Evolutionary conservation across 2,113 vertebrate species (phyloP).

Genomic region (Ochotona princeps): DNA sequence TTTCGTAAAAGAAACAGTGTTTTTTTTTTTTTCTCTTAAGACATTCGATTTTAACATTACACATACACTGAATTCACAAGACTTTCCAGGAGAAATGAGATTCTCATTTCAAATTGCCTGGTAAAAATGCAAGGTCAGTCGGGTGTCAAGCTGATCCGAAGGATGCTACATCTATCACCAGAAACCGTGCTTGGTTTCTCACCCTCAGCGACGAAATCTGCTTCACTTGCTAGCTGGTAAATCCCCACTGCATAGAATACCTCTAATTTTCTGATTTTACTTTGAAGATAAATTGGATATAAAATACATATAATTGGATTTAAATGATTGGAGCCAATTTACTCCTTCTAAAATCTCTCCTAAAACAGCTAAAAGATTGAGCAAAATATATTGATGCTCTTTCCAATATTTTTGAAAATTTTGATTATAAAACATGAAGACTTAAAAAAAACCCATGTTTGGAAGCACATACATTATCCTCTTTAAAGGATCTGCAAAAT

Average conservation of each 20-base stretch:
- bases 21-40: conserved; percentile 27
- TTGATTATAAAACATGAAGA: conserved; percentile 19
- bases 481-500: not conserved
- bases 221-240: not conserved
- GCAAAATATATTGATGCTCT: not conserved
- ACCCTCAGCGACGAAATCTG: not conserved
- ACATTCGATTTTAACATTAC: conserved; percentile 51
- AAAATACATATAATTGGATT: conserved; percentile 72
- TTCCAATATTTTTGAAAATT: conserved; percentile 36
- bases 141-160: conserved; percentile 34
- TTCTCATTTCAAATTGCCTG: conserved; percentile 52
- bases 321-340: conserved; percentile 70
- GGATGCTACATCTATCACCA: conserved; percentile 9
- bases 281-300: conserved; percentile 54
- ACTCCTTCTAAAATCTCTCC: conserved; percentile 43
- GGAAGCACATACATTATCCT: not conserved
- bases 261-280: conserved; percentile 72
- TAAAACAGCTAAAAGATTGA: conserved; percentile 8
- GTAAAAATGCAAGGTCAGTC: conserved; percentile 64
- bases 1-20: not conserved
- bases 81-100: conserved; percentile 62
- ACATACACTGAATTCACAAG: conserved; percentile 24
- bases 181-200: conserved; percentile 53
- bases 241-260: conserved; percentile 49
- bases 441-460: not conserved